Base-by-base conservation (phyloP, 2,888 invertebrate genomes). In the Chesias legatella region DNA sequence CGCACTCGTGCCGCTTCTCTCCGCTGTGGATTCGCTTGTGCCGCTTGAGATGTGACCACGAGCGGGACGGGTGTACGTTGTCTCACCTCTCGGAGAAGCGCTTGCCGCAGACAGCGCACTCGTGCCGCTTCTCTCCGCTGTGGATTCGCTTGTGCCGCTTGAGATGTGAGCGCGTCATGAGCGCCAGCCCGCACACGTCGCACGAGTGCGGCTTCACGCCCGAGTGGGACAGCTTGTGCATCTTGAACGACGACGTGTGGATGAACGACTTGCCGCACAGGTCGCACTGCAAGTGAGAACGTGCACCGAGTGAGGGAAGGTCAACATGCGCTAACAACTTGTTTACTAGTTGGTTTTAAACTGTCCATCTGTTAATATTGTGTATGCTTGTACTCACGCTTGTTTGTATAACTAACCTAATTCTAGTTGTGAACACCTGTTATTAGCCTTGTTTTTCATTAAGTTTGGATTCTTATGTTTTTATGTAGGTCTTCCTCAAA, bases 191-290 rank as follows among this genome's bases (percentile, higher is more conserved):
- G 73, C 93, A 93, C 53, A 88, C 75, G 59, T 81, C 79, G 67
- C 92, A 92, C 49, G 90, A 76, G 79, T 90, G 90, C 42, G 90
- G 86, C 74, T 91, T 91, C 51, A 90, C 72, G 47, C 91, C 91
- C 27, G 89, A 86, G 76, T 93, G 93, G 20, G 90, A 90, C 64
- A 92, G 72, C 68, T 90, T 90, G 77, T 93, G 93, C 89, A 92
- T 91, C 71, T 90, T 91, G 79, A 92, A 92, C 27, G 92, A 92
- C 26, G 92, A 91, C 62, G 92, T 92, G 84, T 93, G 92, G 60
- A 92, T 88, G 75, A 91, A 91, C 48, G 90, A 89, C 75, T 91
- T 91, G 56, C 91, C 91, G 77, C 91, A 91, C 49, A 90, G 70
- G 67, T 91, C 90, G 68, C 91, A 91, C 80, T 91, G 83, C 4